phyloP scores from a whole-genome alignment of 2,797 vertebrate genomes.

The Chrysocyon brachyurus region DNA sequence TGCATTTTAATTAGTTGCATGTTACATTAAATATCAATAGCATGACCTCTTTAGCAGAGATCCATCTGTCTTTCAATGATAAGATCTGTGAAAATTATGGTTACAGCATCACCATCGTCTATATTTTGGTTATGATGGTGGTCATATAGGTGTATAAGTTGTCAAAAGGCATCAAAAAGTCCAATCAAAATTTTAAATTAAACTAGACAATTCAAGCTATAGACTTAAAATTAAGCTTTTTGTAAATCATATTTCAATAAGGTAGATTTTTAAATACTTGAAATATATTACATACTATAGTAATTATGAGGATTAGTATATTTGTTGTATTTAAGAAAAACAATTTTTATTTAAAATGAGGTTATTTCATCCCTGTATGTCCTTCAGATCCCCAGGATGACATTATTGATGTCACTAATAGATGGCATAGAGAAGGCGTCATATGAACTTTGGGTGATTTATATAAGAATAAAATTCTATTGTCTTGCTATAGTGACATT shows the following conservation, averaged over 20 bases:
- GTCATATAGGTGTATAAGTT: background rate
- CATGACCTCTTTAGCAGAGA: background rate
- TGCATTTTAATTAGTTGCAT: background rate
- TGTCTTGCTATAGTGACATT: background rate
- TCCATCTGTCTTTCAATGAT: background rate
- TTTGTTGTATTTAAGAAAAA: background rate
- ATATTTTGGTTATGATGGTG: background rate
- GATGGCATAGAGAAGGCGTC: background rate
- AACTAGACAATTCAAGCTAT: background rate
- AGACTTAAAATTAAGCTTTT: background rate
- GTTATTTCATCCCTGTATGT: background rate
- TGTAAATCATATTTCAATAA: background rate
- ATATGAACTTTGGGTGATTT: background rate
- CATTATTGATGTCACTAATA: background rate
- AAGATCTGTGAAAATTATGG: background rate
- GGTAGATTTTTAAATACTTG: background rate
- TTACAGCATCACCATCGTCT: background rate
- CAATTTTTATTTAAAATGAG: conserved; percentile 23
- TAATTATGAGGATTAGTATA: background rate
- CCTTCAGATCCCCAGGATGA: background rate
- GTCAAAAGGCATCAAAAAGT: background rate
- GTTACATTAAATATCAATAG: background rate
- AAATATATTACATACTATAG: background rate
- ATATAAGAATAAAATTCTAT: conserved; percentile 1
- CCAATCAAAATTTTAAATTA: background rate